These are phyloP conservation scores for Colletes collaris DNA, from an alignment of 2,888 invertebrate genomes.

Conservation along the genomic window DNA sequence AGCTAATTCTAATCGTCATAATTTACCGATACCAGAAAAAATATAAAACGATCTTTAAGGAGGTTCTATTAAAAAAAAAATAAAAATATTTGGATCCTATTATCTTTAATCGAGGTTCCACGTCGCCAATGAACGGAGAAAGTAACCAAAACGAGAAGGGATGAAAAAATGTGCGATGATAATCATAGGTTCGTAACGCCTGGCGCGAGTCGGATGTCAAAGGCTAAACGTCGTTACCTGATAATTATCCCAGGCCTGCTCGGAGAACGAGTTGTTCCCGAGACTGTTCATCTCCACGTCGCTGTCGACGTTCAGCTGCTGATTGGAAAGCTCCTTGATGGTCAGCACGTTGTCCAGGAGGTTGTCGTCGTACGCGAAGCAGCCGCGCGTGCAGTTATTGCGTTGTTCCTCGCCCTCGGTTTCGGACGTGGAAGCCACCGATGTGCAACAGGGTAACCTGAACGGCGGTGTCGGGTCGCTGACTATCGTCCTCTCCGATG, in stretches of 20 bases:
- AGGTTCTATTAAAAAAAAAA: no score
- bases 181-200: background rate
- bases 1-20: no score
- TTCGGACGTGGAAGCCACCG: constrained; percentile 82
- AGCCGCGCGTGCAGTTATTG: constrained; percentile 61
- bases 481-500: constrained; percentile 84
- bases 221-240: constrained; percentile 85
- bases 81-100: no score
- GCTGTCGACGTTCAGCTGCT: constrained; percentile 85
- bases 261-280: constrained; percentile 90
- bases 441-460: constrained; percentile 76
- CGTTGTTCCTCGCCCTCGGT: constrained; percentile 78
- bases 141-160: no score
- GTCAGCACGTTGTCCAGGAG: constrained; percentile 70
- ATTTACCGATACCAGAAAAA: no score
- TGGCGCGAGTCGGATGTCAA: background rate
- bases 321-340: constrained; percentile 71
- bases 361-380: constrained; percentile 71
- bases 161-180: no score
- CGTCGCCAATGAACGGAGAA: no score
- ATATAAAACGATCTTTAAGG: no score
- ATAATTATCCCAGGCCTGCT: constrained; percentile 98
- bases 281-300: constrained; percentile 85
- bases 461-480: constrained; percentile 87
- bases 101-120: no score